phyloP scores from a whole-genome alignment of 64 coral and sea anemone species.

The Acropora tenuis region DNA sequence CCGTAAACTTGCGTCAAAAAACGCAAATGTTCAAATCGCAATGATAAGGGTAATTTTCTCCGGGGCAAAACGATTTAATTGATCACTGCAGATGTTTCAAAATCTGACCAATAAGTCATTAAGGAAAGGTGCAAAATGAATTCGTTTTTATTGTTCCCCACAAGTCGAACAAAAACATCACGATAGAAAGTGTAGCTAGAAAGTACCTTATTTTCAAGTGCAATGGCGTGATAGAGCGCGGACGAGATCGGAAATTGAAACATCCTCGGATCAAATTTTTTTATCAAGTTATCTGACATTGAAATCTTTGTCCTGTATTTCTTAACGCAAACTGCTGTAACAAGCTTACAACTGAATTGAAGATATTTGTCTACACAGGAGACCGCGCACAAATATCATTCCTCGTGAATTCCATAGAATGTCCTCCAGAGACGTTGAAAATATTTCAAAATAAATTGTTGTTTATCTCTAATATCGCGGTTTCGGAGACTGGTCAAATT shows the following conservation, averaged over 20 bases:
- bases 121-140: neutral
- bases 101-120: neutral
- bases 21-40: neutral
- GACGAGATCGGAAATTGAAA: conserved; percentile 7
- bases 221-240: neutral
- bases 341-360: conserved; percentile 6
- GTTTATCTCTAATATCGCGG: neutral
- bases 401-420: neutral
- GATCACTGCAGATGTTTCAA: neutral
- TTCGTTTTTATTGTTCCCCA: neutral
- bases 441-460: neutral
- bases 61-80: neutral
- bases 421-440: neutral
- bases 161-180: neutral
- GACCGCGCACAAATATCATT: neutral
- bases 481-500: neutral
- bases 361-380: neutral
- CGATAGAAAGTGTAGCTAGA: neutral
- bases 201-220: neutral
- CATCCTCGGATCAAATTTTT: neutral
- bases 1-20: conserved; percentile 48
- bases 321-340: neutral
- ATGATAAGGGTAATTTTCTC: conserved; percentile 7
- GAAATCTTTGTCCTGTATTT: conserved; percentile 28
- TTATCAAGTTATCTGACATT: conserved; percentile 37